Evolutionary conservation across 30 jellyfish, hydroid and myxozoan species (phyloP).

Genomic region (Turritopsis dohrnii): DNA sequence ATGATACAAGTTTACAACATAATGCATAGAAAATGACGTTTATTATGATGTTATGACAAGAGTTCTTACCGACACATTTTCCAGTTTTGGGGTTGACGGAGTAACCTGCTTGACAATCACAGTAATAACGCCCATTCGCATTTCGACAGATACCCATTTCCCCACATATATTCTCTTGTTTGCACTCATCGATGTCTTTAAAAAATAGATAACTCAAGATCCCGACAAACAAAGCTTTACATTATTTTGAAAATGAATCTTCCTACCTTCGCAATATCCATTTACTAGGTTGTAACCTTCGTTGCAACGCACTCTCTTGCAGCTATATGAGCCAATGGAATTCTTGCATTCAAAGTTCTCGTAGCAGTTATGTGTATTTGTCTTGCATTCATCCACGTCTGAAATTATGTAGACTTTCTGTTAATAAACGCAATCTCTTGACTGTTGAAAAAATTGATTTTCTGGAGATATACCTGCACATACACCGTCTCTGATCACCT

Average conservation of each 20-base stretch:
- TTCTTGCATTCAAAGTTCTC: slow-evolving; percentile 5
- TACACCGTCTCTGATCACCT: not conserved
- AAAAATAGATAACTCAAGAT: not conserved
- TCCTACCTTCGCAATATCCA: slow-evolving; percentile 32
- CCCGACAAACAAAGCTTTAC: too few relatives aligned
- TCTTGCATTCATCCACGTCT: slow-evolving; percentile 32
- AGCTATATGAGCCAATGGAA: slow-evolving; percentile 15
- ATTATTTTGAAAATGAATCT: not conserved
- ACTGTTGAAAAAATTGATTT: too few relatives aligned
- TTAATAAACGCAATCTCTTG: too few relatives aligned
- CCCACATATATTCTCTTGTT: slow-evolving; percentile 17
- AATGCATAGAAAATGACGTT: too few relatives aligned
- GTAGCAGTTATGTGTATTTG: not conserved
- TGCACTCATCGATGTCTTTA: slow-evolving; percentile 23
- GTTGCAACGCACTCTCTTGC: slow-evolving; percentile 16
- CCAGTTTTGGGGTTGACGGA: slow-evolving; percentile 7
- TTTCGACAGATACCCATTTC: slow-evolving; percentile 16
- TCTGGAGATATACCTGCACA: slow-evolving; percentile 10
- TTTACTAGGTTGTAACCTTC: slow-evolving; percentile 17
- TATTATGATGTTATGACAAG: too few relatives aligned
- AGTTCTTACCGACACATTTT: slow-evolving; percentile 19
- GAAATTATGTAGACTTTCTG: not conserved
- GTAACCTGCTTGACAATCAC: slow-evolving; percentile 24
- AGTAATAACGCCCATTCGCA: slow-evolving; percentile 22
- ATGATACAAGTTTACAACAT: too few relatives aligned